Conservation (phyloP, 2,888 invertebrate genomes). For the Hirtodrosophila confusa region DNA sequence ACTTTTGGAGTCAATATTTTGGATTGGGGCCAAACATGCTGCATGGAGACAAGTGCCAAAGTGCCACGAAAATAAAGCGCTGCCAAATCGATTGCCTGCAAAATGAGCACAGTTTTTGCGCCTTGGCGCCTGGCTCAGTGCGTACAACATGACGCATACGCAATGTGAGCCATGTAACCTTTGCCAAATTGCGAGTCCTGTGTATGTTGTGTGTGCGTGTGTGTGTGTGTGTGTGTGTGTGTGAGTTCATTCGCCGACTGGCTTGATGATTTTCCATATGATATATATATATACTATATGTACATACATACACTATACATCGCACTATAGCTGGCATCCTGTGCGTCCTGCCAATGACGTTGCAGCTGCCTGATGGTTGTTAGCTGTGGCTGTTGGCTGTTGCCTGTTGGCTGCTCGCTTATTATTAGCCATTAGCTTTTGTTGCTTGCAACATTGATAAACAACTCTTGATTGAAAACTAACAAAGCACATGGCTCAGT, state of each 20-base stretch:
- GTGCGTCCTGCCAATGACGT: constrained; percentile 9
- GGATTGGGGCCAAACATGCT: constrained; percentile 25
- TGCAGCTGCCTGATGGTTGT: neutral
- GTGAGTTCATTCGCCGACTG: constrained; percentile 7
- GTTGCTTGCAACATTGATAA: constrained; percentile 65
- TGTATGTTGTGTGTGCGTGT: neutral
- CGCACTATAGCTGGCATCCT: neutral
- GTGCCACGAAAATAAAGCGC: neutral
- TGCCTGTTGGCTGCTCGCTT: constrained; percentile 21
- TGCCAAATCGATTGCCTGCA: constrained; percentile 15
- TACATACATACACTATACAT: no score
- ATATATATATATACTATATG: no score
- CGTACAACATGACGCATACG: constrained; percentile 36
- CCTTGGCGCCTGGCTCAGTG: constrained; percentile 6
- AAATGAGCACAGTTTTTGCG: constrained; percentile 15
- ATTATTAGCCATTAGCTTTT: constrained; percentile 69
- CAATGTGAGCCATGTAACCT: constrained; percentile 8
- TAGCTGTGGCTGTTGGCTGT: no score
- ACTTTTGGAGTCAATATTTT: constrained; percentile 20
- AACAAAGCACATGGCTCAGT: constrained; percentile 69
- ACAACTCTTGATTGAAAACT: constrained; percentile 77
- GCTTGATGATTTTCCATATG: constrained; percentile 21
- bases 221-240: neutral
- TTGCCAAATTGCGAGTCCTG: constrained; percentile 3
- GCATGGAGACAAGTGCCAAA: constrained; percentile 12